These are phyloP conservation scores for Saccopteryx bilineata DNA, from an alignment of 2,113 vertebrate genomes.

Conservation along the genomic window DNA sequence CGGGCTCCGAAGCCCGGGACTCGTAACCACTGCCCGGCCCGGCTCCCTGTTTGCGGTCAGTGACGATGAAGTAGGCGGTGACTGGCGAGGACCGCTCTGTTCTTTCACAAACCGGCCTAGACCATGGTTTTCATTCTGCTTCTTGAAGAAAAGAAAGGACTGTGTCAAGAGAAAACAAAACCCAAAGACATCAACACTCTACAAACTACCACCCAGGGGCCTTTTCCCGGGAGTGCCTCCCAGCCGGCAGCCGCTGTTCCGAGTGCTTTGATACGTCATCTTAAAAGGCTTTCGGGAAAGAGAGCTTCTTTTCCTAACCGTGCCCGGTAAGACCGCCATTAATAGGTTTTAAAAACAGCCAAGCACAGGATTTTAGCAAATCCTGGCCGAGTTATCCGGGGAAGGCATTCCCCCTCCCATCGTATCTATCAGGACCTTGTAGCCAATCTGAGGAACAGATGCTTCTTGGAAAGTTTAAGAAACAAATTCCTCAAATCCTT, in stretches of 20 bases:
- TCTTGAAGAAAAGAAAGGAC: constrained; percentile 79
- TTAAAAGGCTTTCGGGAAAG: constrained; percentile 65
- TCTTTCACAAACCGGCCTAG: constrained; percentile 75
- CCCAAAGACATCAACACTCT: constrained; percentile 24
- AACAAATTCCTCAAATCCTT: not conserved
- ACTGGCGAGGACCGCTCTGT: constrained; percentile 72
- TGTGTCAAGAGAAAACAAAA: constrained; percentile 71
- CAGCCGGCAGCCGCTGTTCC: not conserved
- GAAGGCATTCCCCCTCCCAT: not conserved
- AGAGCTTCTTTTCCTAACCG: constrained; percentile 67
- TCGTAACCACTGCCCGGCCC: too few species aligned
- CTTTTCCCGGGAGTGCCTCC: not conserved
- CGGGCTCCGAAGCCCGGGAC: too few species aligned
- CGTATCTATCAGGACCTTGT: not conserved
- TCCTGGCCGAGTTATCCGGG: too few species aligned
- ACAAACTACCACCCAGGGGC: too few species aligned
- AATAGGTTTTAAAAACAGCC: too few species aligned
- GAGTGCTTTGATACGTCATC: not conserved
- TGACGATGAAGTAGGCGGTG: not conserved
- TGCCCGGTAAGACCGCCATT: constrained; percentile 47
- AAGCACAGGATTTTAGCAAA: not conserved
- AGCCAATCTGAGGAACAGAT: not conserved
- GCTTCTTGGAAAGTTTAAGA: not conserved
- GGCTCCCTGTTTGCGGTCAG: not conserved
- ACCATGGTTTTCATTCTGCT: constrained; percentile 74